These are phyloP conservation scores for Agrotis puta DNA, from an alignment of 2,888 invertebrate species.

Conservation along the genomic window DNA sequence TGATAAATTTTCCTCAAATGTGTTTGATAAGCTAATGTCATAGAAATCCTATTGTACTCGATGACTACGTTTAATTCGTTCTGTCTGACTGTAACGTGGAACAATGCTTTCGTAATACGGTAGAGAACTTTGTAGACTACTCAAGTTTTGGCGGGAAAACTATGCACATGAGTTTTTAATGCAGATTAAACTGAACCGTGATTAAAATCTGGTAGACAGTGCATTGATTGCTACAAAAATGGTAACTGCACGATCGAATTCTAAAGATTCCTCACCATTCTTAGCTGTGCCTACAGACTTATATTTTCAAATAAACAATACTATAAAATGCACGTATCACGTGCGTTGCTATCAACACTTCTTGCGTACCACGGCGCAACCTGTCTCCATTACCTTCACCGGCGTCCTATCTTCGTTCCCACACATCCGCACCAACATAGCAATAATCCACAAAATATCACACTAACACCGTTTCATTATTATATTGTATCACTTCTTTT, in stretches of 20 bases:
- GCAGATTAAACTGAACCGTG: not conserved
- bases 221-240: not conserved
- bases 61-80: not conserved
- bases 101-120: not conserved
- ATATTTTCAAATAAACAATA: conserved; percentile 12
- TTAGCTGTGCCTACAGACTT: not conserved
- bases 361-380: not conserved
- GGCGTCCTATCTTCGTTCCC: conserved; percentile 77
- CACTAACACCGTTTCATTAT: conserved; percentile 71
- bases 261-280: too few relatives aligned
- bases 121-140: not conserved
- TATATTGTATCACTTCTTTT: conserved; percentile 69
- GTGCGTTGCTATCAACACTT: conserved; percentile 3
- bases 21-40: conserved; percentile 15
- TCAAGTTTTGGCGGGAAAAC: conserved; percentile 10
- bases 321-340: not conserved
- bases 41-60: not conserved
- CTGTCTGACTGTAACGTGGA: not conserved
- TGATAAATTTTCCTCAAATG: conserved; percentile 25
- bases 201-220: not conserved
- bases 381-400: conserved; percentile 74
- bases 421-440: conserved; percentile 79
- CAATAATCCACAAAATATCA: conserved; percentile 66
- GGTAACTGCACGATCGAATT: too few relatives aligned
- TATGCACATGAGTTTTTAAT: not conserved